These are phyloP conservation scores for Zootermopsis nevadensis DNA, from an alignment of 2,888 invertebrate species.

Conservation along the genomic window DNA sequence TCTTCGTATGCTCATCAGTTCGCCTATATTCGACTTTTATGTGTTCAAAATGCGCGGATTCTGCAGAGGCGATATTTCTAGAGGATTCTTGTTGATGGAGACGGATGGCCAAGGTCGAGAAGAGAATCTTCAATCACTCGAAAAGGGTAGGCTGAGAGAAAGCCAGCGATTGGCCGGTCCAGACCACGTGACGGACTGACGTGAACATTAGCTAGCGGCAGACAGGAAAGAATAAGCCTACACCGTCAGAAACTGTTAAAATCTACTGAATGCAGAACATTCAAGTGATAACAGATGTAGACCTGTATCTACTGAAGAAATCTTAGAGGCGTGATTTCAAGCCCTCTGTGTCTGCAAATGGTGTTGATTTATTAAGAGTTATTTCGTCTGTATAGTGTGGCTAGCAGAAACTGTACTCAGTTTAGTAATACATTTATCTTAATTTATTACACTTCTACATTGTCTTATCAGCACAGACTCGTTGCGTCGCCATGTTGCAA, in stretches of 20 bases:
- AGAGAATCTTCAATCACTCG: conserved; percentile 22
- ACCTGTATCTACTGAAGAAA: too few relatives aligned
- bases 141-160: neutral
- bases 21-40: neutral
- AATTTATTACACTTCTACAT: too few relatives aligned
- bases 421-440: too few relatives aligned
- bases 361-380: too few relatives aligned
- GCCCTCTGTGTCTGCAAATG: too few relatives aligned
- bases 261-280: neutral
- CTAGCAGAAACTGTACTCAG: too few relatives aligned
- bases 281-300: too few relatives aligned
- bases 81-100: conserved; percentile 12
- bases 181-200: neutral
- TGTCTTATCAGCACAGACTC: too few relatives aligned
- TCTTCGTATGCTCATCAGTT: neutral
- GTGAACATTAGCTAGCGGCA: neutral
- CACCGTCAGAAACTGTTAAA: neutral
- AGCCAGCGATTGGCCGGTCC: neutral
- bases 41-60: conserved; percentile 16
- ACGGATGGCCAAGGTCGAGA: conserved; percentile 21
- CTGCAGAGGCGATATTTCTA: conserved; percentile 5
- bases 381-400: too few relatives aligned
- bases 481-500: too few relatives aligned
- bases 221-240: neutral
- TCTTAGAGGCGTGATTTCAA: too few relatives aligned